Evolutionary conservation across 1,140 invertebrate genomes (phyloP), one percentile per base, ranked within the genome.

Genomic region (Tenebrio molitor): DNA sequence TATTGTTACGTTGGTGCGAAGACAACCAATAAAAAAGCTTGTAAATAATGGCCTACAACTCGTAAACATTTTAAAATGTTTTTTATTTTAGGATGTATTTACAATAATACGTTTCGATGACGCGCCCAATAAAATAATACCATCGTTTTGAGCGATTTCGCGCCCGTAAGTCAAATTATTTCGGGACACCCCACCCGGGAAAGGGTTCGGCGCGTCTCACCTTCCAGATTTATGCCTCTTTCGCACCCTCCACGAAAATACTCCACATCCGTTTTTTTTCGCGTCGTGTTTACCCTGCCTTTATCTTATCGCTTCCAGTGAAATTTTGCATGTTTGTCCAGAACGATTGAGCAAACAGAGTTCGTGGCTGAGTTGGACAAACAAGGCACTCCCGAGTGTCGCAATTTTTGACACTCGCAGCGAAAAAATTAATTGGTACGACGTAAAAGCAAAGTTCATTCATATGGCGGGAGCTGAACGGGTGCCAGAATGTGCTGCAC

Each of bases 381-480:
- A n/a, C n/a, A n/a, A n/a, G n/a, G n/a, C n/a, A n/a, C n/a, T n/a
- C n/a, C n/a, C n/a, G 12, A 14, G 23, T 58, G 50, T 58, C 50
- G 50, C 50, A 58, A 58, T 58, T 58, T n/a, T 58, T 23, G n/a
- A 39, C 36, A 39, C 1, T 15, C 5, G 4, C 19, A 42, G 23
- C 8, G 23, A 16, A 23, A 66, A 29, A 42, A 1, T 66, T 8
- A 8, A 12, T 39, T 39, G n/a, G n/a, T n/a, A n/a, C 36, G 21
- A 42, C 69, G 69, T 71, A 72, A 65, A 66, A 66, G 2, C 53
- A 72, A 39, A 72, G 44, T 72, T 72, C 70, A 72, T 72, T 72
- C 70, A 72, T 65, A 72, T 72, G 33, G 21, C 62, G 36, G 19
- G 23, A 62, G 36, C 63, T 72, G 70, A 72, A 72, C 42, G 23